Base-by-base conservation (phyloP, 2,113 vertebrate species). In the Notarius lentiginosus region DNA sequence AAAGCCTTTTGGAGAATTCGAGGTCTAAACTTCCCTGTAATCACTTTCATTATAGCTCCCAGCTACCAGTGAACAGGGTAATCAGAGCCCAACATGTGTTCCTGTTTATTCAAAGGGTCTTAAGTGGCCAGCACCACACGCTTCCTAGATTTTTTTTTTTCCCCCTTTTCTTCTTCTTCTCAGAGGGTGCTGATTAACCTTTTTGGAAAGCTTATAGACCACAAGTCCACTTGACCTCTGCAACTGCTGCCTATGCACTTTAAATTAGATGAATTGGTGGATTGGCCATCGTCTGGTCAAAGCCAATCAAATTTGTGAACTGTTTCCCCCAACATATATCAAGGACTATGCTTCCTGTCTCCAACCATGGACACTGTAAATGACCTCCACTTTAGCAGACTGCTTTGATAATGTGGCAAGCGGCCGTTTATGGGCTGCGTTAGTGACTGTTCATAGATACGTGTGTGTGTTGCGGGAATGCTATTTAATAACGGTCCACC, bases 1-100 rank as follows among this genome's bases (percentile, higher is more conserved):
- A 97, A 95, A 95, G 91, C 92, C 93, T 95, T 95, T 94, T 95
- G 95, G 93, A 93, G 93, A 94, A 94, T 93, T 91, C 90, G 89
- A 91, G 94, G 90, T 93, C 94, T 88, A 84, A 94, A 94, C 94
- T 93, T 93, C 92, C 93, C 92, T 94, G 91, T 94, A 94, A 94
- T 95, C 79, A 1, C 91, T 95, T 96, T 96, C 95, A 95, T 95
- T 95, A 94, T 93, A 91, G 92, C 93, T 95, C 85, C 90, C 89
- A 94, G 94, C 94, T 94, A 93, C 92, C 93, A 93, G 90, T 87
- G 90, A 94, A 91, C 91, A 91, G 93, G 91, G 92, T 94, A 94
- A 93, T 93, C 93, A 93, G 91, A 93, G 92, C 89, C 61, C 93
- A 94, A 94, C 95, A 95, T 93, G 93, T 96, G 96, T 95, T 96